Conservation (phyloP, 2,888 invertebrate species). For the Nomada goodeniana region DNA sequence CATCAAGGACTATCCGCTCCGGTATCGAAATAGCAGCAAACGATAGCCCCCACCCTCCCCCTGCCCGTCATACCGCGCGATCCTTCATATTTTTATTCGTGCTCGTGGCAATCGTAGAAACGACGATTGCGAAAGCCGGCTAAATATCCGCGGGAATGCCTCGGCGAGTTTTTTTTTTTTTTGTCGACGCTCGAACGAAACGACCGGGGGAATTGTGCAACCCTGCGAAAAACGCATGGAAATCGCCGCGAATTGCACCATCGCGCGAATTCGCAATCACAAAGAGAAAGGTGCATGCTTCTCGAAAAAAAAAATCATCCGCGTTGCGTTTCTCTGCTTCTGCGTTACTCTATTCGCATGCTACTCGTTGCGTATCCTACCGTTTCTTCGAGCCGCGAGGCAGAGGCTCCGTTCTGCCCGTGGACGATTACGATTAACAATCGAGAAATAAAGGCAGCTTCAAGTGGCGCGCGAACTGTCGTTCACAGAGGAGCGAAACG, state of each 20-base stretch:
- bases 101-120: conserved; percentile 25
- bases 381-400: not conserved
- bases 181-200: conserved; percentile 9
- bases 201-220: conserved; percentile 32
- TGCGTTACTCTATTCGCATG: not conserved
- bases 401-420: too few species aligned
- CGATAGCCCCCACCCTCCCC: not conserved
- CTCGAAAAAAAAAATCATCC: conserved; percentile 11
- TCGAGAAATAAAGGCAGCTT: conserved; percentile 18
- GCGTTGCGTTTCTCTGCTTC: conserved; percentile 15
- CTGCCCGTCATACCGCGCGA: conserved; percentile 11
- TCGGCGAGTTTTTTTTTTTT: conserved; percentile 15
- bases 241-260: conserved; percentile 35
- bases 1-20: conserved; percentile 42
- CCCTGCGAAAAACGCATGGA: conserved; percentile 43
- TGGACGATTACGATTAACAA: conserved; percentile 32
- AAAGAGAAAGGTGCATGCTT: conserved; percentile 48
- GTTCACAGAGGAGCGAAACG: conserved; percentile 59
- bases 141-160: conserved; percentile 43
- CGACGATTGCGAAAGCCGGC: conserved; percentile 8
- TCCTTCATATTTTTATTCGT: conserved; percentile 36
- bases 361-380: not conserved
- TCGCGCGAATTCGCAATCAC: conserved; percentile 41
- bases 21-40: conserved; percentile 46
- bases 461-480: conserved; percentile 73